phyloP scores from a whole-genome alignment of 2,888 invertebrate genomes.

The Dyspetes luteomarginatus region DNA sequence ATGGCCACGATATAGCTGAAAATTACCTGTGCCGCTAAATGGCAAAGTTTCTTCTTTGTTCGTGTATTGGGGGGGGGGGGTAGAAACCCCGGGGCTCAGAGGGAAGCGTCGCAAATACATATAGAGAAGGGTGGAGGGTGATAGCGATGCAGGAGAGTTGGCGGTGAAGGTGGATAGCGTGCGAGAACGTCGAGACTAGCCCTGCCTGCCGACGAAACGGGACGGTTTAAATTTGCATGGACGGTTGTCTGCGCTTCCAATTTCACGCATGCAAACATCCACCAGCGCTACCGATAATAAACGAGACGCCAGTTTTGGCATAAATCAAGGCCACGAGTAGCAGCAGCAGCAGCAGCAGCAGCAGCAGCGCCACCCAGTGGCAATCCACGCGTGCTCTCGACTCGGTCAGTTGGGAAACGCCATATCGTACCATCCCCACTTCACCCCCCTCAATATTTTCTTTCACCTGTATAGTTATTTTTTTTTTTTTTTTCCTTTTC shows the following conservation, averaged over 20 bases:
- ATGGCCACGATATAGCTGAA: slow-evolving; percentile 4
- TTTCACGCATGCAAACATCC: slow-evolving; percentile 81
- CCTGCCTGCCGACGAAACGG: slow-evolving; percentile 72
- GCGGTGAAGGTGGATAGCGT: slow-evolving; percentile 69
- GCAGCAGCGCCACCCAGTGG: slow-evolving; percentile 39
- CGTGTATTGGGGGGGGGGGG: slow-evolving; percentile 55
- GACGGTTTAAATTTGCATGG: slow-evolving; percentile 80
- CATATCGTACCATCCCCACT: slow-evolving; percentile 6
- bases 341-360: no score
- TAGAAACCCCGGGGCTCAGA: slow-evolving; percentile 5
- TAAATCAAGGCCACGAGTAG: slow-evolving; percentile 76
- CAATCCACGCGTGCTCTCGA: slow-evolving; percentile 40
- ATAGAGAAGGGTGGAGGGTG: no score
- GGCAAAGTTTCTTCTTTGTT: slow-evolving; percentile 76
- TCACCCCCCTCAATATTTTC: slow-evolving; percentile 23
- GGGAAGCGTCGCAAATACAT: slow-evolving; percentile 16
- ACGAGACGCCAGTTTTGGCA: slow-evolving; percentile 78
- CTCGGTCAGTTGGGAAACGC: slow-evolving; percentile 55
- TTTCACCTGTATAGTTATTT: slow-evolving; percentile 21
- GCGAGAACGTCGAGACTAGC: slow-evolving; percentile 61
- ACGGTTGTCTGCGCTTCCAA: slow-evolving; percentile 81
- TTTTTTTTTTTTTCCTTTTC: neutral
- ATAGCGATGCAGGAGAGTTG: slow-evolving; percentile 21
- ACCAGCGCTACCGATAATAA: slow-evolving; percentile 72
- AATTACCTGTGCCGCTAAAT: slow-evolving; percentile 52